Evolutionary conservation across 2,888 invertebrate species (phyloP), one percentile per base, ranked within the genome.

Genomic region (Liopterus haemorrhoidalis): DNA sequence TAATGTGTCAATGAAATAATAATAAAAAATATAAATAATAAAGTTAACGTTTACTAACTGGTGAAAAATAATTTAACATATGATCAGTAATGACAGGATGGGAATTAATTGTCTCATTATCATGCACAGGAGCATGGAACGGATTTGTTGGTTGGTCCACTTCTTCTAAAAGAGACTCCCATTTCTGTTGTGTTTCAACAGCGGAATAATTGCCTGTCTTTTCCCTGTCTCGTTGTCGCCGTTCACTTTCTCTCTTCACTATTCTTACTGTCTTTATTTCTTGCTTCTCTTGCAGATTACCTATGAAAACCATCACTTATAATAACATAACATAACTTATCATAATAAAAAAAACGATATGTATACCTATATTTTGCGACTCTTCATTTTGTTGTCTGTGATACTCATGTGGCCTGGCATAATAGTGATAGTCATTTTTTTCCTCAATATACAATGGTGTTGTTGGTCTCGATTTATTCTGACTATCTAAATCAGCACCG

Each of bases 201-300:
- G n/a, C n/a, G 25, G 25, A 25, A 25, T 16, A 24, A 21, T 16
- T 36, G 20, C 25, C 37, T 20, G 73, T 74, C 33, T 85, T 80
- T 57, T 88, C 88, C 33, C 87, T 73, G 58, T 88, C 88, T 35
- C 87, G 72, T 61, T 88, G 88, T 1, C 92, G 73, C 40, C 90
- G 76, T 64, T 91, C 92, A 15, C 90, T 88, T 64, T 92, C 91
- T 9, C 92, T 74, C 69, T 94, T 94, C 1, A 94, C 92, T 58
- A 93, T 92, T 47, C 93, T 77, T 12, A 94, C 93, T 0, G 93
- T 93, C 74, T 92, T 90, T 46, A 89, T 88, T 69, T 92, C 91
- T 64, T 85, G 80, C 56, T 89, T 89, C 61, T 92, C 92, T 44
- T 84, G 81, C 1, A 73, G 63, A 4, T 39, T 31, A 22, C 31